phyloP scores from a whole-genome alignment of 2,888 invertebrate genomes.

The Latrodectus elegans region DNA sequence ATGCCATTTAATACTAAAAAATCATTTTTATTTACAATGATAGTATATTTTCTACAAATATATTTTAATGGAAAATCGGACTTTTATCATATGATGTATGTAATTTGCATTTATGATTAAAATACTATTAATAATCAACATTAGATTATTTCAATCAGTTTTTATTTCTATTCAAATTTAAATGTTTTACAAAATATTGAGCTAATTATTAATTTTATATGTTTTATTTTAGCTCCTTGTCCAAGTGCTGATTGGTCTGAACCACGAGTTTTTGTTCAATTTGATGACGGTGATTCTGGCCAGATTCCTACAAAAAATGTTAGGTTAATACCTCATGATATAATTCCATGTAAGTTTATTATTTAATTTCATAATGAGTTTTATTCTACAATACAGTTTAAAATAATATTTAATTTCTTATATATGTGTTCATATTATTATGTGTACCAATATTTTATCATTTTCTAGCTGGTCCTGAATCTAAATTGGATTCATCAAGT shows the following conservation, averaged over 20 bases:
- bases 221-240: constrained; percentile 48
- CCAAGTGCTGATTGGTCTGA: constrained; percentile 68
- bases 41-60: too few relatives aligned
- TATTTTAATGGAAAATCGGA: too few relatives aligned
- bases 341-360: constrained; percentile 77
- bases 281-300: constrained; percentile 96
- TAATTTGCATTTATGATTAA: too few relatives aligned
- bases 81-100: too few relatives aligned
- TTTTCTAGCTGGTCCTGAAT: constrained; percentile 18
- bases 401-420: neutral
- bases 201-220: neutral
- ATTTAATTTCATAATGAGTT: neutral
- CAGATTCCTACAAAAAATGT: constrained; percentile 92
- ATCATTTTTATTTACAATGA: too few relatives aligned
- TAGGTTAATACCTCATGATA: constrained; percentile 87
- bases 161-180: too few relatives aligned
- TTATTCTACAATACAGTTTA: neutral
- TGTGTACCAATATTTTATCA: neutral
- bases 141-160: too few relatives aligned
- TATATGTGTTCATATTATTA: too few relatives aligned
- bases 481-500: constrained; percentile 13
- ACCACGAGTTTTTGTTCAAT: constrained; percentile 85
- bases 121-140: too few relatives aligned
- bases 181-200: too few relatives aligned
- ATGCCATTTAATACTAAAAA: too few relatives aligned